Evolutionary conservation across 2,888 invertebrate genomes (phyloP), one percentile per base, ranked within the genome.

Genomic region (Drosophila demipolita): DNA sequence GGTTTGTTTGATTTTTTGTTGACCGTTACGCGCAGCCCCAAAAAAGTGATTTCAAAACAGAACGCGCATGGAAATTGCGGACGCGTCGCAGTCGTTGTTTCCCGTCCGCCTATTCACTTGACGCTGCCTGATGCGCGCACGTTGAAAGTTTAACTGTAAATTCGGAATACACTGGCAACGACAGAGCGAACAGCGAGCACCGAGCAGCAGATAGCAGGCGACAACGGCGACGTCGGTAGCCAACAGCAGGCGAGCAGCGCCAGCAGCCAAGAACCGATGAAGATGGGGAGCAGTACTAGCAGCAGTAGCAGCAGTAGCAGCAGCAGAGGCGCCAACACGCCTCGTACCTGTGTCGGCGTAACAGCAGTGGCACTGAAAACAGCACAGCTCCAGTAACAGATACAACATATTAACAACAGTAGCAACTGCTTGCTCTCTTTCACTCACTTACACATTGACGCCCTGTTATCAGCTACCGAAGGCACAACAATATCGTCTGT

Each of bases 61-160:
- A 78, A 57, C 73, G 80, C 71, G 73, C 40, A 38, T 74, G 83
- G 75, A 77, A 79, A 76, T 75, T 80, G 78, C 73, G 75, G 80
- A 80, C 78, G 78, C 80, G 68, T 80, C 73, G 67, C 68, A 58
- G 60, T 78, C 73, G 66, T 63, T 59, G 55, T 73, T 73, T 38
- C 65, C 73, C 82, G 76, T 86, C 90, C 89, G 89, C 82, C 78
- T 77, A 76, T 78, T 71, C 85, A 78, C 77, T 80, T 78, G 77
- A 82, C 87, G 81, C 73, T 83, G 81, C 72, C 65, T 83, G 77
- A 82, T 82, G 83, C 82, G 81, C 83, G 82, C 78, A 84, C 84
- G 86, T 83, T 86, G 78, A 83, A 86, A 80, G 73, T 82, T 85
- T 75, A 87, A 85, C 89, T 89, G 85, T 75, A 85, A 89, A 72